Evolutionary conservation across 2,113 vertebrate genomes (phyloP).

Genomic region (Nanorana parkeri): DNA sequence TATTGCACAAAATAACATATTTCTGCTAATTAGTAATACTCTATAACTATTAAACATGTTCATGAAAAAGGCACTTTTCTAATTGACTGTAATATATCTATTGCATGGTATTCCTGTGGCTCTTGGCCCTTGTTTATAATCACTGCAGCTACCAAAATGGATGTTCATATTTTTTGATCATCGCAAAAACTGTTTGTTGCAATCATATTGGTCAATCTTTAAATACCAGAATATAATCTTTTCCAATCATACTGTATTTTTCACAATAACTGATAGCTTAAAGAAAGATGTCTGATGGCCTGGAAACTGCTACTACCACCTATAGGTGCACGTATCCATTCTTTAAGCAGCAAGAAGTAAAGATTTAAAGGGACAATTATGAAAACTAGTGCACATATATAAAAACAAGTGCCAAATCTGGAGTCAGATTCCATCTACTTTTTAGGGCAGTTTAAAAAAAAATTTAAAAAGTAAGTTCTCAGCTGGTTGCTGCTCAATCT

Average conservation of each 20-base stretch:
- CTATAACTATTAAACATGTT: too few relatives aligned
- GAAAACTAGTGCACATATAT: background rate
- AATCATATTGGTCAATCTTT: too few relatives aligned
- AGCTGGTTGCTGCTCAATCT: background rate
- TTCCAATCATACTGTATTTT: background rate
- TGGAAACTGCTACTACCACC: constrained; percentile 11
- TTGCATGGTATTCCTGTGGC: too few relatives aligned
- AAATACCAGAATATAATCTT: too few relatives aligned
- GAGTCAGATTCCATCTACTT: background rate
- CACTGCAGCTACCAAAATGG: too few relatives aligned
- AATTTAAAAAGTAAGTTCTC: background rate
- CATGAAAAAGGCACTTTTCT: too few relatives aligned
- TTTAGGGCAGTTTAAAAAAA: background rate
- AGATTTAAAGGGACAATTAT: background rate
- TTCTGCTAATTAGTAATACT: too few relatives aligned
- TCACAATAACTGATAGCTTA: background rate
- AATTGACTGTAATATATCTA: too few relatives aligned
- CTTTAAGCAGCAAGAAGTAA: background rate
- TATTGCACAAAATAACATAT: too few relatives aligned
- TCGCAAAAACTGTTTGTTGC: too few relatives aligned
- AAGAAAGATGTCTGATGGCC: constrained; percentile 33
- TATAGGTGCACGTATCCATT: background rate
- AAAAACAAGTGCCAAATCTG: background rate
- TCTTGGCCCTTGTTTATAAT: too few relatives aligned
- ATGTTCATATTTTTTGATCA: too few relatives aligned